These are phyloP conservation scores for Megaceryle maxima DNA, from an alignment of 2,113 vertebrate species.

Conservation along the genomic window DNA sequence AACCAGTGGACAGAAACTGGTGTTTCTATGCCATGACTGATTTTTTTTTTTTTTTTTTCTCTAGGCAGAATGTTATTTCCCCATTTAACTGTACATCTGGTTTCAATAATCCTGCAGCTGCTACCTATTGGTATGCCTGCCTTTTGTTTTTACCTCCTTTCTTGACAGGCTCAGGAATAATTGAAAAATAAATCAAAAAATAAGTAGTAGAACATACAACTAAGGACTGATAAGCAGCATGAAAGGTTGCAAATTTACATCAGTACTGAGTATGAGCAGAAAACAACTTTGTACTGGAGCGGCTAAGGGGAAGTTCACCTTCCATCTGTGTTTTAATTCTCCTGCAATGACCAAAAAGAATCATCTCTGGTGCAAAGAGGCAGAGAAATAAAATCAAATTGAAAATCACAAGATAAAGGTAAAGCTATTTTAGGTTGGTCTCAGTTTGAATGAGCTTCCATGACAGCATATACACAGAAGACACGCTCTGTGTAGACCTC, in stretches of 20 bases:
- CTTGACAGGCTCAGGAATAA: background rate
- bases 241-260: background rate
- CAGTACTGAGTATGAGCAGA: background rate
- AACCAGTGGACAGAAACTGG: background rate
- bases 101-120: constrained; percentile 40
- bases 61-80: background rate
- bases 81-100: constrained; percentile 34
- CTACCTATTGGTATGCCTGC: constrained; percentile 25
- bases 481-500: background rate
- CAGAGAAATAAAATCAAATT: background rate
- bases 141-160: constrained; percentile 21
- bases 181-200: background rate
- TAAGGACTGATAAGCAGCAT: background rate
- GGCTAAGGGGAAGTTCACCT: background rate
- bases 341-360: background rate
- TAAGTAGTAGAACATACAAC: background rate
- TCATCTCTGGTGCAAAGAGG: background rate
- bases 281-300: background rate
- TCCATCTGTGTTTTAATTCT: background rate
- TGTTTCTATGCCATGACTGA: background rate
- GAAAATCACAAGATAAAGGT: constrained; percentile 19
- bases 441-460: background rate
- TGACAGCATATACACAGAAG: background rate
- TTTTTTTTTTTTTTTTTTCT: background rate
- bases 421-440: background rate